Evolutionary conservation across 1,140 invertebrate genomes (phyloP).

Genomic region (Rhopalosiphum maidis): DNA sequence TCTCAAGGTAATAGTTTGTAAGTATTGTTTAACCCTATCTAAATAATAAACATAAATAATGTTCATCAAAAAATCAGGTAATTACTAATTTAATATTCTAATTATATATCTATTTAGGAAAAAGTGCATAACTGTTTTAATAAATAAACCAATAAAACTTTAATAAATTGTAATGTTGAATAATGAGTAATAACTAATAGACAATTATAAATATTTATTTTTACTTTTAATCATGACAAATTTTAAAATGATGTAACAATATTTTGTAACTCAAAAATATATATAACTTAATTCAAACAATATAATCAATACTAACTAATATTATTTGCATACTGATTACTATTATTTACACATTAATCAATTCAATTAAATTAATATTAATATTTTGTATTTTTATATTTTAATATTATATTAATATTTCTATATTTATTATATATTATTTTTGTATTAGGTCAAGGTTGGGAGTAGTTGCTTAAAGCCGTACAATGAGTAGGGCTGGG

Average conservation of each 20-base stretch:
- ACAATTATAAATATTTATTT: neutral
- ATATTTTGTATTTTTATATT: neutral
- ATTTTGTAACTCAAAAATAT: neutral
- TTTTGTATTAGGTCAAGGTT: conserved; percentile 52
- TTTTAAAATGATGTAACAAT: neutral
- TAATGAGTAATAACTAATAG: neutral
- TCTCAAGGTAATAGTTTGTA: neutral
- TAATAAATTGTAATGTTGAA: neutral
- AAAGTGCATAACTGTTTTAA: neutral
- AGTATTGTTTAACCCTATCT: too few relatives aligned
- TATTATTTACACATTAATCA: conserved; percentile 20
- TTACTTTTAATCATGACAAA: neutral
- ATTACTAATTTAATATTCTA: too few relatives aligned
- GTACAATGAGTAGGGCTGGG: conserved; percentile 27
- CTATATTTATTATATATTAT: neutral
- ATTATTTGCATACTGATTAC: conserved; percentile 36
- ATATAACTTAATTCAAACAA: conserved; percentile 16
- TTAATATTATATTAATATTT: neutral
- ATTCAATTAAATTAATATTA: neutral
- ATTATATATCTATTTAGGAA: neutral
- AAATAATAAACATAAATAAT: neutral
- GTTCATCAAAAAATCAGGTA: too few relatives aligned
- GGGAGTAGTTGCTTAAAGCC: conserved; percentile 41
- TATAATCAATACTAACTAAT: conserved; percentile 47
- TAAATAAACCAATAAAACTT: neutral